Conservation (phyloP, 2,888 invertebrate genomes). For the Hoplodrina ambigua region DNA sequence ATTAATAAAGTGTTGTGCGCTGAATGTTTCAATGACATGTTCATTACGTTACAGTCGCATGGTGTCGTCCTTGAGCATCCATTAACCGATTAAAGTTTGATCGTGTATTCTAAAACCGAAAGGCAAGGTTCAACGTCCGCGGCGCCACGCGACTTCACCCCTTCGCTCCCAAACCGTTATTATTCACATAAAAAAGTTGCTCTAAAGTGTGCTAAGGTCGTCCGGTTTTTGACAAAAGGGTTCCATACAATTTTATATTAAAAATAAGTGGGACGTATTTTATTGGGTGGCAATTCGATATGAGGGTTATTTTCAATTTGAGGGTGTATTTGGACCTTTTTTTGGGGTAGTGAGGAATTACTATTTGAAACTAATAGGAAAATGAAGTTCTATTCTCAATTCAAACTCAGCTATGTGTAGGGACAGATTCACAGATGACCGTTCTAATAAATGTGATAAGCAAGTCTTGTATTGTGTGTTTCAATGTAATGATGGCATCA, state of each 20-base stretch:
- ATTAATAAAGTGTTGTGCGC: slow-evolving; percentile 17
- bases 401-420: neutral
- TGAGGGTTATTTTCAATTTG: slow-evolving; percentile 49
- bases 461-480: slow-evolving; percentile 12
- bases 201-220: slow-evolving; percentile 71
- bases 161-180: slow-evolving; percentile 75
- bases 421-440: slow-evolving; percentile 21
- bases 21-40: slow-evolving; percentile 37
- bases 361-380: slow-evolving; percentile 52
- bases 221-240: slow-evolving; percentile 60
- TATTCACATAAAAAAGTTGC: slow-evolving; percentile 74
- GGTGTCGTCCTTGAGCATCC: slow-evolving; percentile 35
- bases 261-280: slow-evolving; percentile 59
- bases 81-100: slow-evolving; percentile 59
- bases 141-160: slow-evolving; percentile 81
- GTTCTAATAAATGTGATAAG: slow-evolving; percentile 14
- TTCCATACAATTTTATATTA: slow-evolving; percentile 49
- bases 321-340: slow-evolving; percentile 47
- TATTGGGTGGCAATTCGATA: slow-evolving; percentile 66
- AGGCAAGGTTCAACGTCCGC: slow-evolving; percentile 81
- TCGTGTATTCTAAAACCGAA: slow-evolving; percentile 52
- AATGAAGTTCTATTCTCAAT: neutral
- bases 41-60: slow-evolving; percentile 47
- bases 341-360: slow-evolving; percentile 48
- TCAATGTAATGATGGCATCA: slow-evolving; percentile 13